phyloP scores from a whole-genome alignment of 2,797 vertebrate species.

The Hapalemur alaotrensis region DNA sequence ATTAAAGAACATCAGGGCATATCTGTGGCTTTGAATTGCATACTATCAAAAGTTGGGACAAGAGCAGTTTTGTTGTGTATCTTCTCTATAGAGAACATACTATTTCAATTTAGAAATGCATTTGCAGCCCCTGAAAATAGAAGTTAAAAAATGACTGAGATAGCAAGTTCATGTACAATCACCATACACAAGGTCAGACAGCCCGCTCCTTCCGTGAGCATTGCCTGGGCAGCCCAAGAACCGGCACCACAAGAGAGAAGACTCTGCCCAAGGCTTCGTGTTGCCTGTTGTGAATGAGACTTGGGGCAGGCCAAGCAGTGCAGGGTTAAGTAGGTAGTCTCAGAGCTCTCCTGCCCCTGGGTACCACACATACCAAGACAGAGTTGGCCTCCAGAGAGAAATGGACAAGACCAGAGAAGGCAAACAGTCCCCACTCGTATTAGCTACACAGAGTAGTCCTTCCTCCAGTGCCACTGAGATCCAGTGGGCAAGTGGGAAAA shows the following conservation, averaged over 20 bases:
- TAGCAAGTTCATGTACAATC: not conserved
- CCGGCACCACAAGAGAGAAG: not conserved
- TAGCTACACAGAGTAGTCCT: not conserved
- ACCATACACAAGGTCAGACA: not conserved
- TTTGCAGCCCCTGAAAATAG: not conserved
- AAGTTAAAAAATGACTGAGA: not conserved
- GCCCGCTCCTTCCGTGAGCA: not conserved
- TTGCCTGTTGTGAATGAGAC: not conserved
- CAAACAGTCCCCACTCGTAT: fast-evolving
- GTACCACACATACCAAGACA: not conserved
- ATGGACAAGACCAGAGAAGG: not conserved
- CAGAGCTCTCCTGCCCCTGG: not conserved
- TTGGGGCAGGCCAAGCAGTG: not conserved
- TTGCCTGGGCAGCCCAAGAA: not conserved
- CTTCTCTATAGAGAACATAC: not conserved
- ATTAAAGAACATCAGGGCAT: not conserved
- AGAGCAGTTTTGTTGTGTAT: not conserved
- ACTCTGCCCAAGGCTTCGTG: not conserved
- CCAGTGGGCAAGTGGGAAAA: not conserved
- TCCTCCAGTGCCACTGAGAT: not conserved
- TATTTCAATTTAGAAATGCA: not conserved
- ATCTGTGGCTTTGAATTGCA: not conserved
- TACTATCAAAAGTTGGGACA: not conserved
- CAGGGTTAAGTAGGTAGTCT: not conserved
- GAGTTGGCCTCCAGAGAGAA: not conserved